These are phyloP conservation scores for Hucho hucho DNA, from an alignment of 2,113 vertebrate genomes.

Conservation along the genomic window DNA sequence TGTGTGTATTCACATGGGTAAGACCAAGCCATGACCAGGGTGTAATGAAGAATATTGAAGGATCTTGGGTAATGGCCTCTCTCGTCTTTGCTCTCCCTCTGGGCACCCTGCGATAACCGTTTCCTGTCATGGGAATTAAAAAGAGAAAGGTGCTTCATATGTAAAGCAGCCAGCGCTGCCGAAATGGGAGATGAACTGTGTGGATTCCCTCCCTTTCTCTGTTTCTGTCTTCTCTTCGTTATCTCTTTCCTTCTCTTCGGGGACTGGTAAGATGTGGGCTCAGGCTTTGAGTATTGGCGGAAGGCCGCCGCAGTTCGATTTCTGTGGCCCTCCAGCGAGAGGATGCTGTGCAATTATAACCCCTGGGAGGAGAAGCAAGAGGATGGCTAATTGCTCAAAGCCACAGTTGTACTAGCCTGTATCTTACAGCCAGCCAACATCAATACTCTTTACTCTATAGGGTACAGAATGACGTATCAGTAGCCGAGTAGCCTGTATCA, in stretches of 20 bases:
- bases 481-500: not conserved
- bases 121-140: constrained; percentile 70
- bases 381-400: constrained; percentile 42
- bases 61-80: constrained; percentile 66
- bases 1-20: constrained; percentile 56
- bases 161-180: constrained; percentile 58
- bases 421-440: constrained; percentile 11
- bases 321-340: constrained; percentile 54
- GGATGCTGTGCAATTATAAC: constrained; percentile 57
- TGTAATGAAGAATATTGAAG: constrained; percentile 65
- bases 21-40: constrained; percentile 58
- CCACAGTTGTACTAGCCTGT: constrained; percentile 13
- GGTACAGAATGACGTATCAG: not conserved
- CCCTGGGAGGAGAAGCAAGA: constrained; percentile 38
- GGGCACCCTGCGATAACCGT: constrained; percentile 48
- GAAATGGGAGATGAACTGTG: constrained; percentile 22
- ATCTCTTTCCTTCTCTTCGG: constrained; percentile 20
- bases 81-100: constrained; percentile 56
- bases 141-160: constrained; percentile 68
- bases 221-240: constrained; percentile 27
- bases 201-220: constrained; percentile 28
- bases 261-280: constrained; percentile 24
- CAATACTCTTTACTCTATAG: not conserved
- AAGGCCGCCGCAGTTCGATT: constrained; percentile 69
- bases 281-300: constrained; percentile 70